Percentiles rank a stretch among this genome's conserved stretches.
Evolutionary conservation across 2,888 invertebrate genomes (phyloP).

Genomic region (Drosophila quinaria): DNA sequence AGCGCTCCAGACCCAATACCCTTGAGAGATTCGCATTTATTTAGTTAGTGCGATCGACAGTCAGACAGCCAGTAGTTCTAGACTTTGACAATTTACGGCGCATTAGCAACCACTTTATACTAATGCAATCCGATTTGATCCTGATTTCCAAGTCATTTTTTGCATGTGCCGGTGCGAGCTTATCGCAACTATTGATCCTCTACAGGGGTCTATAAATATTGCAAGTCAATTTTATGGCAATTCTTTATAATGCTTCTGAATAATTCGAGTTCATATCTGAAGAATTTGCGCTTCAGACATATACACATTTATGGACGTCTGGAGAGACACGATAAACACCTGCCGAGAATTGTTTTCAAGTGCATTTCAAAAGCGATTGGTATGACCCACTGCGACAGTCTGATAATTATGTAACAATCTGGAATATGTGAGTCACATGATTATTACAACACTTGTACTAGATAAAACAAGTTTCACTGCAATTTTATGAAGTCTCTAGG

Average conservation of each 20-base stretch:
- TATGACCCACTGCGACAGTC: constrained; percentile 16
- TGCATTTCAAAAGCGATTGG: constrained; percentile 1
- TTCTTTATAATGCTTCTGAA: constrained; percentile 19
- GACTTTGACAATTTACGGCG: constrained; percentile 33
- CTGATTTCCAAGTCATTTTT: constrained; percentile 24
- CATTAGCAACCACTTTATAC: constrained; percentile 47
- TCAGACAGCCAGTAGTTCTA: constrained; percentile 3
- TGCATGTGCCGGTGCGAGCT: constrained; percentile 18
- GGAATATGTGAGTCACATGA: not conserved
- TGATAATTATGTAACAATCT: not conserved
- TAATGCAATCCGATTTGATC: constrained; percentile 57
- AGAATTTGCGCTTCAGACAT: constrained; percentile 1
- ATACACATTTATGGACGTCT: not conserved
- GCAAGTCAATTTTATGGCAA: constrained; percentile 21
- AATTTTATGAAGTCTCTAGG: not conserved
- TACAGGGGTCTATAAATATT: constrained; percentile 36
- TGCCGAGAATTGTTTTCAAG: constrained; percentile 3
- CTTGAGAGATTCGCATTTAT: constrained; percentile 41
- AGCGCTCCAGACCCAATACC: constrained; percentile 45
- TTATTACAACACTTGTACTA: not conserved
- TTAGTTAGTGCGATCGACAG: constrained; percentile 1
- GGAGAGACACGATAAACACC: constrained; percentile 10
- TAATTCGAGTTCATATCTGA: constrained; percentile 36
- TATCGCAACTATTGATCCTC: constrained; percentile 29
- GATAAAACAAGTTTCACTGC: not conserved